phyloP scores from a whole-genome alignment of 37 sponge, comb jelly and placozoan genomes.

The Lycopodina hypogea region DNA sequence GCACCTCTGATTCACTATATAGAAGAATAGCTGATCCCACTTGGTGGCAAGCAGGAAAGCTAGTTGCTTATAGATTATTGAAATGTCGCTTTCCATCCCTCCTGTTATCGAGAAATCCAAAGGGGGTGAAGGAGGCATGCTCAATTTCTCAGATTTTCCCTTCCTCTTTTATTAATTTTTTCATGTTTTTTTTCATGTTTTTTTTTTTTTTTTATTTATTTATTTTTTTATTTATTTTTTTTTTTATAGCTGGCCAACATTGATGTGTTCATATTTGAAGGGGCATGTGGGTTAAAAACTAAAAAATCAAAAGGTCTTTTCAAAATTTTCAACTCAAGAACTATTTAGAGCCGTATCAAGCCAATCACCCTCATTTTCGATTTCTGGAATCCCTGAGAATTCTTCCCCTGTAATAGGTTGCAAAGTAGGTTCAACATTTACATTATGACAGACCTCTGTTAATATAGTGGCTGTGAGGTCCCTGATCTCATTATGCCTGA shows the following conservation, averaged over 20 bases:
- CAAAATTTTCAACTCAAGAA: no score
- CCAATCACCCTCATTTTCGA: no score
- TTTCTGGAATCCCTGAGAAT: no score
- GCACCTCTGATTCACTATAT: no score
- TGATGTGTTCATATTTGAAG: no score
- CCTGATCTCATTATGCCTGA: no score
- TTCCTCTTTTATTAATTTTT: slow-evolving; percentile 23
- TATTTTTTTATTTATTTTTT: no score
- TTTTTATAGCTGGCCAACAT: no score
- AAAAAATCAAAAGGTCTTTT: slow-evolving; percentile 36
- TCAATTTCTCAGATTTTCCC: slow-evolving; percentile 8
- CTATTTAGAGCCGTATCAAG: no score
- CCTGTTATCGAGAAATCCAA: slow-evolving; percentile 14
- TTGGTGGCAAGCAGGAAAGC: slow-evolving; percentile 9
- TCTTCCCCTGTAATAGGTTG: slow-evolving; percentile 38
- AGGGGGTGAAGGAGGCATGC: slow-evolving; percentile 19
- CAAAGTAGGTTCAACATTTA: slow-evolving; percentile 26
- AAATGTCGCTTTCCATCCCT: slow-evolving; percentile 14
- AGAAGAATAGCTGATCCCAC: slow-evolving; percentile 16
- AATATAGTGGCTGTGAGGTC: no score
- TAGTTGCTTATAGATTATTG: slow-evolving; percentile 13
- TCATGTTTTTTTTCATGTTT: slow-evolving; percentile 13
- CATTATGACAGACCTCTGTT: slow-evolving; percentile 41
- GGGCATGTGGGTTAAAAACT: slow-evolving; percentile 42
- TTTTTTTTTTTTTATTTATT: no score